Evolutionary conservation across 2,888 invertebrate genomes (phyloP).

Genomic region (Phyto melanocephala): DNA sequence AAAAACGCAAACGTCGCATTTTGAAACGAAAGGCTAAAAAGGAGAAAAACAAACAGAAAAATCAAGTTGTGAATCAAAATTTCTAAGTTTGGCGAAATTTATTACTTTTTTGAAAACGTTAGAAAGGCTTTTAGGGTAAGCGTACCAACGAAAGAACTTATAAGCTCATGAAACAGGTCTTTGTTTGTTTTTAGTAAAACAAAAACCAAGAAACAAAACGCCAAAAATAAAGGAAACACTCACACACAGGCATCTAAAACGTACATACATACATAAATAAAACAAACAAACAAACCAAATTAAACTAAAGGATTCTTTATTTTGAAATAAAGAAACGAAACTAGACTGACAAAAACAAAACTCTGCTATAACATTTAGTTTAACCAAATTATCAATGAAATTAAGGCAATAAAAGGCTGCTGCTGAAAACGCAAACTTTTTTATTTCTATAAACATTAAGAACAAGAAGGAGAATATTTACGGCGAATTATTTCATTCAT

Average conservation of each 20-base stretch:
- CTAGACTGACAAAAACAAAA: conserved; percentile 52
- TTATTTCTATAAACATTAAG: background rate
- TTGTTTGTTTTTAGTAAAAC: background rate
- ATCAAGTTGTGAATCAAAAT: conserved; percentile 70
- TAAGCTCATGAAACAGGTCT: conserved; percentile 28
- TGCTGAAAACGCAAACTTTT: conserved; percentile 15
- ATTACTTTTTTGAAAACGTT: conserved; percentile 27
- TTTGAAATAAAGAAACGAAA: background rate
- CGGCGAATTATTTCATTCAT: conserved; percentile 45
- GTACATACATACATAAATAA: too few relatives aligned
- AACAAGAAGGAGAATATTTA: conserved; percentile 22
- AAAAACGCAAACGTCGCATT: conserved; percentile 77
- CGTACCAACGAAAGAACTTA: conserved; percentile 1
- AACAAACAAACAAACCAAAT: background rate
- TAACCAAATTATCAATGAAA: conserved; percentile 28
- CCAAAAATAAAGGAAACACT: conserved; percentile 40
- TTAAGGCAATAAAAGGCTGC: conserved; percentile 23
- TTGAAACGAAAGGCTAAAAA: conserved; percentile 70
- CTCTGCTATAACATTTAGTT: conserved; percentile 44
- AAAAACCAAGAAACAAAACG: conserved; percentile 32
- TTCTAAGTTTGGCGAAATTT: conserved; percentile 74
- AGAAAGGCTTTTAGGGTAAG: conserved; percentile 35
- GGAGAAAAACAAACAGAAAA: conserved; percentile 67
- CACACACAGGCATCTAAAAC: conserved; percentile 48
- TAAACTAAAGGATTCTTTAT: background rate